These are phyloP conservation scores for Orgyia antiqua DNA, from an alignment of 2,888 invertebrate genomes.

Conservation along the genomic window DNA sequence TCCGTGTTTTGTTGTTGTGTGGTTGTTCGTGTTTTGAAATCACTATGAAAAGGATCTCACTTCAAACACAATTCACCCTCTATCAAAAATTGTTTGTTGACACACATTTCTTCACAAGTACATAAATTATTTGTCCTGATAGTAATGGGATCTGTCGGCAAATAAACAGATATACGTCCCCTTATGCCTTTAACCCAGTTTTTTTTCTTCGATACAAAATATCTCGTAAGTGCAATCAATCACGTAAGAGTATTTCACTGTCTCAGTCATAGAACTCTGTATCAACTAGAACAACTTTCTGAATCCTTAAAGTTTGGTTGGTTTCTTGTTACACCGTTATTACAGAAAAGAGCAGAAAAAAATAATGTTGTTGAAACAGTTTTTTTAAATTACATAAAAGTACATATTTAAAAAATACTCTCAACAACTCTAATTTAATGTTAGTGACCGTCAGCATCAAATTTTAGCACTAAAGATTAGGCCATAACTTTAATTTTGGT, in stretches of 20 bases:
- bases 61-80: not conserved
- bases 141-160: slow-evolving; percentile 18
- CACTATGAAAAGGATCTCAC: not conserved
- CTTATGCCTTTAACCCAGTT: slow-evolving; percentile 14
- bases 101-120: slow-evolving; percentile 6
- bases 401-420: too few species aligned
- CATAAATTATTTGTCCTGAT: slow-evolving; percentile 15
- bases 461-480: too few species aligned
- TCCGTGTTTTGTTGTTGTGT: too few species aligned
- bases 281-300: slow-evolving; percentile 30
- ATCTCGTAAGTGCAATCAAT: slow-evolving; percentile 30
- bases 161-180: slow-evolving; percentile 18
- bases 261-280: slow-evolving; percentile 30
- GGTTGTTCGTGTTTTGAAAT: too few species aligned
- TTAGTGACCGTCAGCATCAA: too few species aligned
- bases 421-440: too few species aligned
- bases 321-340: slow-evolving; percentile 29
- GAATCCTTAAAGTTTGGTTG: slow-evolving; percentile 40
- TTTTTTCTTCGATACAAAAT: slow-evolving; percentile 19
- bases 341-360: too few species aligned
- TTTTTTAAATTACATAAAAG: too few species aligned
- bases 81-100: not conserved
- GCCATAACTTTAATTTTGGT: too few species aligned
- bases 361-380: too few species aligned
- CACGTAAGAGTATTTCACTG: slow-evolving; percentile 34